phyloP scores from a whole-genome alignment of 2,888 invertebrate species.

The Noctua pronuba region DNA sequence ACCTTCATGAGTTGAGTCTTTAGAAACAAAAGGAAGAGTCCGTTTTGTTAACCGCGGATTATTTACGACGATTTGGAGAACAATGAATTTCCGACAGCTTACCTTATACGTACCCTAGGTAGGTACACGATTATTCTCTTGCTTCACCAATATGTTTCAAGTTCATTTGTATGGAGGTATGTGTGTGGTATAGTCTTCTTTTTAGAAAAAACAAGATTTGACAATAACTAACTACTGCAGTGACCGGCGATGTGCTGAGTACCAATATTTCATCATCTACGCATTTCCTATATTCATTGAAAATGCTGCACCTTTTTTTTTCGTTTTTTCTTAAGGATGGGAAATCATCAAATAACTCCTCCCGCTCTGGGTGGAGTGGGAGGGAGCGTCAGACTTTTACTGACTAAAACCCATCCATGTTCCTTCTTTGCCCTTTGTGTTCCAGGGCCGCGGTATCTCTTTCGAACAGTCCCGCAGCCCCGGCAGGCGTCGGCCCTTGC shows the following conservation, averaged over 20 bases:
- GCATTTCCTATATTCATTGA: not conserved
- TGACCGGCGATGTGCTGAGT: not conserved
- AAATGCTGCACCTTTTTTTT: not conserved
- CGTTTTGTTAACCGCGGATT: constrained; percentile 54
- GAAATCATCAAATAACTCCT: too few species aligned
- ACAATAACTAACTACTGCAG: not conserved
- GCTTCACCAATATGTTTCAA: constrained; percentile 44
- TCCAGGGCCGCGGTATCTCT: too few species aligned
- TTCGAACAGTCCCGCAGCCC: too few species aligned
- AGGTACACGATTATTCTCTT: constrained; percentile 21
- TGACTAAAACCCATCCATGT: too few species aligned
- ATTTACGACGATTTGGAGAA: constrained; percentile 67
- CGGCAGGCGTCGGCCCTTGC: too few species aligned
- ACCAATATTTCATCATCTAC: not conserved
- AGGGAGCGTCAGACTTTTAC: too few species aligned
- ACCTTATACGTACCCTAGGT: not conserved
- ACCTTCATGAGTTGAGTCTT: constrained; percentile 37
- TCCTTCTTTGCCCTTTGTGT: too few species aligned
- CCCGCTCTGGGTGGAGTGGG: too few species aligned
- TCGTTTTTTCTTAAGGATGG: too few species aligned
- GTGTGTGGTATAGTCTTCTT: not conserved
- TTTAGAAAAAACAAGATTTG: not conserved
- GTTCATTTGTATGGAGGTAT: constrained; percentile 6
- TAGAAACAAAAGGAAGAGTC: constrained; percentile 66
- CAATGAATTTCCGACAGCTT: constrained; percentile 71